phyloP scores from a whole-genome alignment of 2,888 invertebrate genomes.

The Pilophorus perplexus region DNA sequence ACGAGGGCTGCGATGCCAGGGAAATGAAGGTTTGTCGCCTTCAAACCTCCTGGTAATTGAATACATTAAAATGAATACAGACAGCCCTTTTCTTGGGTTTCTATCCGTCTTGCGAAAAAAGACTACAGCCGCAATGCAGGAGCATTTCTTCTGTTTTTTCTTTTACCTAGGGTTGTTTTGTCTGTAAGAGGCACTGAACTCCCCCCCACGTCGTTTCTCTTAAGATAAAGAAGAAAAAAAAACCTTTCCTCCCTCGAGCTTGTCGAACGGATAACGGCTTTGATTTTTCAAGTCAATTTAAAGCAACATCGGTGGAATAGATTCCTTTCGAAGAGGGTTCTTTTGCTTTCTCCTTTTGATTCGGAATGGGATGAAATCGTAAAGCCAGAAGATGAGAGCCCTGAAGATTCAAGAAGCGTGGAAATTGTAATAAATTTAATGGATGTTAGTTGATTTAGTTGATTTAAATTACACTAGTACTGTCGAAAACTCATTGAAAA shows the following conservation, averaged over 20 bases:
- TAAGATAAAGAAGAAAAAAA: slow-evolving; percentile 1
- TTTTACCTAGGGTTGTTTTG: slow-evolving; percentile 20
- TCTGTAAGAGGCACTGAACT: not conserved
- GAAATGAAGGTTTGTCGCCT: slow-evolving; percentile 15
- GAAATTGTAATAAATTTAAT: too few species aligned
- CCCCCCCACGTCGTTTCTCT: too few species aligned
- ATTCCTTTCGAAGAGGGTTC: not conserved
- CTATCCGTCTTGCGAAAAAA: not conserved
- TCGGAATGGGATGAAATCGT: too few species aligned
- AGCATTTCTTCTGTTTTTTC: not conserved
- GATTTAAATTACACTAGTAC: not conserved
- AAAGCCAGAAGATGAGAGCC: too few species aligned
- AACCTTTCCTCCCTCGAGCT: not conserved
- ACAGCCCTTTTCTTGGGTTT: slow-evolving; percentile 1
- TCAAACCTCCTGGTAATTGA: slow-evolving; percentile 17
- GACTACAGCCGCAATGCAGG: slow-evolving; percentile 20
- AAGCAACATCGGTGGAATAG: not conserved
- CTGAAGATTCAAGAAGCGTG: too few species aligned
- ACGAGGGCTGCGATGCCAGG: not conserved
- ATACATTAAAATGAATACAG: slow-evolving; percentile 28
- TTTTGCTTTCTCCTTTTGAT: not conserved
- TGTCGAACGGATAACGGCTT: slow-evolving; percentile 1
- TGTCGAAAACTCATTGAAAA: too few species aligned
- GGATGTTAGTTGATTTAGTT: not conserved
- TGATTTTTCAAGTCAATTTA: slow-evolving; percentile 14